Evolutionary conservation across 2,888 invertebrate genomes (phyloP).

Genomic region (Caenorhabditis sp.): DNA sequence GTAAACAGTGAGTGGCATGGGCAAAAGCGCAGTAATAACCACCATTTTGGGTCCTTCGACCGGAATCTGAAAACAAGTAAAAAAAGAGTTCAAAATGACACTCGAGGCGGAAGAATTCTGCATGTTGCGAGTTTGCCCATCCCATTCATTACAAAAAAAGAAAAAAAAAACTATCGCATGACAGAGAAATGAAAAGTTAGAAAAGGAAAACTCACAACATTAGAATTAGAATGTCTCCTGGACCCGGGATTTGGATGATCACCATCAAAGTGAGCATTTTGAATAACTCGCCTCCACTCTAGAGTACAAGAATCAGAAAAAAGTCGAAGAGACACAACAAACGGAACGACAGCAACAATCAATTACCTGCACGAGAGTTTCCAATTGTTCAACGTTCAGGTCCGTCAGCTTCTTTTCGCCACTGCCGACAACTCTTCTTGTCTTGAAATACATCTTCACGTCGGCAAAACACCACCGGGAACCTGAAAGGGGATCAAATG

Average conservation of each 20-base stretch:
- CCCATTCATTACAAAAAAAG: conserved; percentile 11
- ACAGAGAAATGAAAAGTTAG: conserved; percentile 14
- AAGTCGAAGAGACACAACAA: too few relatives aligned
- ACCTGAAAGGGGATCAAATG: conserved; percentile 24
- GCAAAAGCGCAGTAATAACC: conserved; percentile 71
- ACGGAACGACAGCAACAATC: background rate
- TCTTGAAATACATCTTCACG: conserved; percentile 75
- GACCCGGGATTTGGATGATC: conserved; percentile 75
- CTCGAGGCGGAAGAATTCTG: conserved; percentile 29
- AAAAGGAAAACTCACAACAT: conserved; percentile 68
- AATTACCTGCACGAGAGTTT: conserved; percentile 85
- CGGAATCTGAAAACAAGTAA: conserved; percentile 72
- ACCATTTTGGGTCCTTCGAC: conserved; percentile 75
- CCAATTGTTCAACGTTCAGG: conserved; percentile 85
- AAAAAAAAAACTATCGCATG: background rate
- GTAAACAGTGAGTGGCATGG: conserved; percentile 78
- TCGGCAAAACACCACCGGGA: conserved; percentile 77
- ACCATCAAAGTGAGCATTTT: conserved; percentile 72
- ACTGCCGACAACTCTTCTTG: conserved; percentile 59
- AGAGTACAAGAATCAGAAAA: conserved; percentile 25
- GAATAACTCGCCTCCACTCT: conserved; percentile 72
- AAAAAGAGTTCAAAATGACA: conserved; percentile 16
- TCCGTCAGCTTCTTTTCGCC: conserved; percentile 69
- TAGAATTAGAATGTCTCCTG: conserved; percentile 70
- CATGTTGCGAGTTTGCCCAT: conserved; percentile 58